Evolutionary conservation across 2,888 invertebrate genomes (phyloP).

Genomic region (Campoplex nolae): DNA sequence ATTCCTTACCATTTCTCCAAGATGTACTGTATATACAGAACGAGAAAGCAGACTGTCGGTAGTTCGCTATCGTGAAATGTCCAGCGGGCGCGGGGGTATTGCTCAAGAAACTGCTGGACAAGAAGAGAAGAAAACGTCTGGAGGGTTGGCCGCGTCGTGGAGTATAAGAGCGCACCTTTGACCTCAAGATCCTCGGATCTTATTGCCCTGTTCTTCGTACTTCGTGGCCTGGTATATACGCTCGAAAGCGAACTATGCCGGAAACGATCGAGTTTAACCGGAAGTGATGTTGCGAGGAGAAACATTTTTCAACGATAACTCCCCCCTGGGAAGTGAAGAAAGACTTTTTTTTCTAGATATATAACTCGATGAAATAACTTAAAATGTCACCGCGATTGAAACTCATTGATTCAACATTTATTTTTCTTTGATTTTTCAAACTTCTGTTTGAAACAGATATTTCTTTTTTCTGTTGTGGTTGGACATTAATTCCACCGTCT

Average conservation of each 20-base stretch:
- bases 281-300: slow-evolving; percentile 27
- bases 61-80: slow-evolving; percentile 28
- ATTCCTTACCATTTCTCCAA: slow-evolving; percentile 62
- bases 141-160: slow-evolving; percentile 30
- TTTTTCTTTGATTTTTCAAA: not conserved
- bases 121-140: not conserved
- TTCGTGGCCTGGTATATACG: slow-evolving; percentile 10
- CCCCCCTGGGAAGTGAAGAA: no score
- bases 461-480: not conserved
- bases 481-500: not conserved
- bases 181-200: slow-evolving; percentile 35
- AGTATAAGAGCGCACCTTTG: slow-evolving; percentile 22
- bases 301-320: not conserved
- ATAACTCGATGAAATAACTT: not conserved
- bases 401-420: not conserved
- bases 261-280: slow-evolving; percentile 26
- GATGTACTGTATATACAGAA: slow-evolving; percentile 24
- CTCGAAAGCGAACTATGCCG: slow-evolving; percentile 4
- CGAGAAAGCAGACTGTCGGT: slow-evolving; percentile 1
- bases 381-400: not conserved
- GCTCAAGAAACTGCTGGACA: slow-evolving; percentile 8
- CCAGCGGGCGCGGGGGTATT: not conserved
- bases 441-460: not conserved
- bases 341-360: not conserved
- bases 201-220: slow-evolving; percentile 38